Evolutionary conservation across 2,113 vertebrate species (phyloP).

Genomic region (Bubo scandiacus): DNA sequence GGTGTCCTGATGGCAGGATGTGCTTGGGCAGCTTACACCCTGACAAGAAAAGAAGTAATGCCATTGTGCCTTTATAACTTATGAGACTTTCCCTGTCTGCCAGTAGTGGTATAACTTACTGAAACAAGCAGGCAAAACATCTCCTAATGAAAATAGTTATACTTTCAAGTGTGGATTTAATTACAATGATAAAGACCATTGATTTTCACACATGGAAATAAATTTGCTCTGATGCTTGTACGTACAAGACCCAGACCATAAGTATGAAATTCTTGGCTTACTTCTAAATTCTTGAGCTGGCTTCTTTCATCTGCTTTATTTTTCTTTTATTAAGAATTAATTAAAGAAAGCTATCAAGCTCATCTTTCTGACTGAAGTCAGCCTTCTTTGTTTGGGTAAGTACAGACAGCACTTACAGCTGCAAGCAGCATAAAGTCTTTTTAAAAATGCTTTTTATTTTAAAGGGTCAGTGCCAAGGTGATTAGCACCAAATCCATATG

Average conservation of each 20-base stretch:
- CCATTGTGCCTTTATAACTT: background rate
- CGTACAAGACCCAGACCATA: background rate
- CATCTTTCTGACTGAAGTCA: background rate
- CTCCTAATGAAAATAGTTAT: background rate
- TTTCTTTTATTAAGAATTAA: constrained; percentile 13
- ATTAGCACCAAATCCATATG: constrained; percentile 7
- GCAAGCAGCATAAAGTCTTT: background rate
- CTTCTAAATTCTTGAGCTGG: background rate
- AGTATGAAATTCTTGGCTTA: background rate
- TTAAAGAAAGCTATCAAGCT: constrained; percentile 21
- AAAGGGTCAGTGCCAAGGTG: constrained; percentile 15
- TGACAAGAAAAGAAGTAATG: background rate
- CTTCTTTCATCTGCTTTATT: constrained; percentile 1
- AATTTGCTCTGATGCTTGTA: background rate
- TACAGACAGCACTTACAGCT: background rate
- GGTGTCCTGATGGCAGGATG: background rate
- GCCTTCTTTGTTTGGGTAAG: background rate
- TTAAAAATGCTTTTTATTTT: background rate
- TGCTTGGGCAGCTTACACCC: background rate
- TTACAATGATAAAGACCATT: background rate
- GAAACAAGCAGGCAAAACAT: background rate
- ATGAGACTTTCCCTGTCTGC: background rate
- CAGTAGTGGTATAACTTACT: background rate
- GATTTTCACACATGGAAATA: constrained; percentile 4
- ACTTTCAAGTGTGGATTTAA: background rate